These are phyloP conservation scores for Rhynchophorus ferrugineus DNA, from an alignment of 1,140 invertebrate species.

Conservation along the genomic window DNA sequence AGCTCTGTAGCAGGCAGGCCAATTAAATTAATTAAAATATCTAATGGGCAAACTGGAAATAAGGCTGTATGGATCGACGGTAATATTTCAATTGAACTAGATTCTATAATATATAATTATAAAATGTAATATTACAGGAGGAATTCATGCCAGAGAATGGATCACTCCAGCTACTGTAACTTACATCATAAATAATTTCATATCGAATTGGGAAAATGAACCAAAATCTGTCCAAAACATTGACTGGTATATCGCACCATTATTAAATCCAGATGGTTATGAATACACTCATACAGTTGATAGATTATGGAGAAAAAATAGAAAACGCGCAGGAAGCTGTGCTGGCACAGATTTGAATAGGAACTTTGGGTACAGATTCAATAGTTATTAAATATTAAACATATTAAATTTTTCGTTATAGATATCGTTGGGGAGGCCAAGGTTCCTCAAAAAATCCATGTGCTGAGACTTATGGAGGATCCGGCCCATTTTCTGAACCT, in stretches of 20 bases:
- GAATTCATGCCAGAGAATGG: slow-evolving; percentile 90
- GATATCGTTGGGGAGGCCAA: slow-evolving; percentile 68
- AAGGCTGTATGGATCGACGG: slow-evolving; percentile 57
- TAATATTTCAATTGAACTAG: not conserved
- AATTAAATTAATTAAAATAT: slow-evolving; percentile 63
- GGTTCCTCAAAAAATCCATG: slow-evolving; percentile 86
- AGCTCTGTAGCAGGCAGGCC: slow-evolving; percentile 66
- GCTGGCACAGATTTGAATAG: slow-evolving; percentile 74
- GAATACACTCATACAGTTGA: slow-evolving; percentile 69
- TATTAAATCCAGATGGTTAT: slow-evolving; percentile 83
- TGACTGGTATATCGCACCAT: slow-evolving; percentile 78
- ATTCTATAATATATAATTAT: not conserved
- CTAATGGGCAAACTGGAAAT: slow-evolving; percentile 52
- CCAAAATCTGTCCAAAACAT: slow-evolving; percentile 61
- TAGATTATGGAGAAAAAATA: slow-evolving; percentile 78
- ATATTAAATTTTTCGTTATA: slow-evolving; percentile 31
- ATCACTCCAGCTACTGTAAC: slow-evolving; percentile 79
- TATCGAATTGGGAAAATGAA: slow-evolving; percentile 61
- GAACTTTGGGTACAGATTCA: slow-evolving; percentile 58
- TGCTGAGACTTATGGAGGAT: slow-evolving; percentile 84
- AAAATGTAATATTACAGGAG: slow-evolving; percentile 38
- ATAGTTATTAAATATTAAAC: not conserved
- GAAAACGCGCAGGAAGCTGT: slow-evolving; percentile 53
- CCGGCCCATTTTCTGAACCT: slow-evolving; percentile 80
- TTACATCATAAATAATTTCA: slow-evolving; percentile 73